Evolutionary conservation across 2,888 invertebrate species (phyloP), one percentile per base, ranked within the genome.

Genomic region (Eupithecia abbreviata): DNA sequence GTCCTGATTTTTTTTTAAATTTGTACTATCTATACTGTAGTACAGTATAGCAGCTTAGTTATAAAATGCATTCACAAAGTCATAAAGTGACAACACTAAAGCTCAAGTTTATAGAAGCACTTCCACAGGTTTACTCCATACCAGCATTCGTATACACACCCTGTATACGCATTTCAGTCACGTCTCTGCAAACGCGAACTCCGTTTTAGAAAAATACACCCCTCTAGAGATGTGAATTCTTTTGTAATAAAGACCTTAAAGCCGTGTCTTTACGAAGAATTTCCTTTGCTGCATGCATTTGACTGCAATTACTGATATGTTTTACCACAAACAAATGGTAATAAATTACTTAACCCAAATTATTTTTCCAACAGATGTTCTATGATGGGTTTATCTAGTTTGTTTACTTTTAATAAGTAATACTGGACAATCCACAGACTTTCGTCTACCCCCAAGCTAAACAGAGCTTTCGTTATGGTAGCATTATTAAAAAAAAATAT

Each of bases 121-220:
- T 65, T 68, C 72, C 13, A 49, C 49, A n/a, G 30, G 42, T 55
- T 55, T 71, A 67, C 51, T 65, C 30, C 68, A 62, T 68, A 65
- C 51, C 41, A 43, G n/a, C 2, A 68, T 68, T 68, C 13, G 0
- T 4, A 72, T 76, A 72, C 71, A 75, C 65, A 68, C 73, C 69
- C 41, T 58, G 58, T 72, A 74, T 74, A 76, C 74, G 81, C 76
- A 83, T 82, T 84, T 83, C 76, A 79, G 85, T 85, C 85, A 86
- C 85, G 85, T 85, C 62, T 68, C 74, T 70, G 75, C 78, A 84
- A 85, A 85, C 82, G 83, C 80, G 81, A 81, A 82, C 76, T 77
- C 80, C 79, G 77, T 81, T 83, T 79, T 79, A 81, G 82, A 80
- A 82, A 84, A 83, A 82, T 82, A 84, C 78, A 82, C 81, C 80